These are phyloP conservation scores for Embiotoca jacksoni DNA, from an alignment of 2,113 vertebrate species.

Conservation along the genomic window DNA sequence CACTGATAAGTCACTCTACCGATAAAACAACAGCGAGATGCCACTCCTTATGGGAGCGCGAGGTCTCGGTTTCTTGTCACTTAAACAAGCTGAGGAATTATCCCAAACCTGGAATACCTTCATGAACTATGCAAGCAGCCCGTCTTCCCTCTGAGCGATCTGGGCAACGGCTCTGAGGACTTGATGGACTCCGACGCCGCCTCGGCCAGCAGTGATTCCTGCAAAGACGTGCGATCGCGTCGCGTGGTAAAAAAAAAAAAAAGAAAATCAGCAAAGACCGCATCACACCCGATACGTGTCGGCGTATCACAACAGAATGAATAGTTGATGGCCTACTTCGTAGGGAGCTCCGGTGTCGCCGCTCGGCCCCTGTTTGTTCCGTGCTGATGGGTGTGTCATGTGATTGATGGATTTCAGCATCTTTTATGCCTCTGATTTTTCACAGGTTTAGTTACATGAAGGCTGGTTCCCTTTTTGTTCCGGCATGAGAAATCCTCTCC, in stretches of 20 bases:
- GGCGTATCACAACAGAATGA: slow-evolving; percentile 65
- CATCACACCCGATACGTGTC: slow-evolving; percentile 68
- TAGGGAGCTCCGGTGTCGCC: slow-evolving; percentile 69
- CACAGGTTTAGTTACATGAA: slow-evolving; percentile 59
- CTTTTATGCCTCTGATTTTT: slow-evolving; percentile 58
- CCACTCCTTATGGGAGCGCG: background rate
- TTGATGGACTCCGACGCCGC: slow-evolving; percentile 13
- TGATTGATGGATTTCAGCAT: slow-evolving; percentile 59
- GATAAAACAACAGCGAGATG: slow-evolving; percentile 31
- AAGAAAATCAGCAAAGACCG: slow-evolving; percentile 68
- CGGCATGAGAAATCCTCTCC: slow-evolving; percentile 36
- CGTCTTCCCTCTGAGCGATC: slow-evolving; percentile 36
- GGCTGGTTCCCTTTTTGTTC: slow-evolving; percentile 55
- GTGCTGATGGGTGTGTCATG: slow-evolving; percentile 66
- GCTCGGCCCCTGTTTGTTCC: slow-evolving; percentile 30
- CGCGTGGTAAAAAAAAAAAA: slow-evolving; percentile 58
- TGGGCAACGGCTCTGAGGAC: slow-evolving; percentile 16
- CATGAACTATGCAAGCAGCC: slow-evolving; percentile 64
- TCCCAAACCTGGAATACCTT: slow-evolving; percentile 36
- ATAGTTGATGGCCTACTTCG: slow-evolving; percentile 81
- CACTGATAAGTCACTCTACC: slow-evolving; percentile 4
- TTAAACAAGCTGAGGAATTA: slow-evolving; percentile 36
- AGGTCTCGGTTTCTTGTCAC: slow-evolving; percentile 21
- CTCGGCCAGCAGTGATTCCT: slow-evolving; percentile 62
- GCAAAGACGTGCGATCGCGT: background rate